Base-by-base conservation (phyloP, 2,797 vertebrate species). In the Vipera ursinii region DNA sequence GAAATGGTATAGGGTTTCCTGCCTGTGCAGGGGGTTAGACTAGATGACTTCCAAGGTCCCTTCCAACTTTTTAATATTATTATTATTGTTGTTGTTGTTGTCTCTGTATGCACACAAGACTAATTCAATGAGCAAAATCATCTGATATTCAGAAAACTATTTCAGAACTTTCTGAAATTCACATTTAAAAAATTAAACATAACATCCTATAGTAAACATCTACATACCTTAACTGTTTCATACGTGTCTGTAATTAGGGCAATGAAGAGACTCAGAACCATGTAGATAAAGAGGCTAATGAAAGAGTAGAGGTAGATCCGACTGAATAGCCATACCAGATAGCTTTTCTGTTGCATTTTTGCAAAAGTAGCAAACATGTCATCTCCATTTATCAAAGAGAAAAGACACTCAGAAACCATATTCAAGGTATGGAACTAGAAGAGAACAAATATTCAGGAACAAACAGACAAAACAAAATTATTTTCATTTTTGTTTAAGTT, bases 261-360 rank as follows among this genome's bases (percentile, higher is more conserved):
- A 32, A 99, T 99, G 97, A 99, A 99, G 87, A 99, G 98, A 96
- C 99, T 99, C 96, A 99, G 98, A 91, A 99, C 98, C 99, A 99
- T 99, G 94, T 99, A 99, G 96, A 99, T 98, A 94, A 99, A 99
- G 92, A 99, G 97, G 60, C 98, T 98, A 97, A 99, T 99, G 97
- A 99, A 99, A 48, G 98, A 98, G 96, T 99, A 99, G 93, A 99
- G 98, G 94, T 99, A 99, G 90, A 99, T 93, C 61, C 98, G 98
- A 97, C 99, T 99, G 97, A 99, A 99, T 2, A 99, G 94, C 99
- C 99, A 99, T 94, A 99, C 98, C 97, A 99, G 96, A 96, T 98
- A 98, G 94, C 98, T 98, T 94, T 98, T 99, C 94, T 98, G 97
- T 87, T 98, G 98, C 98, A 99, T 98, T 95, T 98, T 97, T 93